Base-by-base conservation (phyloP, 2,113 vertebrate genomes). In the Coreoperca whiteheadi region DNA sequence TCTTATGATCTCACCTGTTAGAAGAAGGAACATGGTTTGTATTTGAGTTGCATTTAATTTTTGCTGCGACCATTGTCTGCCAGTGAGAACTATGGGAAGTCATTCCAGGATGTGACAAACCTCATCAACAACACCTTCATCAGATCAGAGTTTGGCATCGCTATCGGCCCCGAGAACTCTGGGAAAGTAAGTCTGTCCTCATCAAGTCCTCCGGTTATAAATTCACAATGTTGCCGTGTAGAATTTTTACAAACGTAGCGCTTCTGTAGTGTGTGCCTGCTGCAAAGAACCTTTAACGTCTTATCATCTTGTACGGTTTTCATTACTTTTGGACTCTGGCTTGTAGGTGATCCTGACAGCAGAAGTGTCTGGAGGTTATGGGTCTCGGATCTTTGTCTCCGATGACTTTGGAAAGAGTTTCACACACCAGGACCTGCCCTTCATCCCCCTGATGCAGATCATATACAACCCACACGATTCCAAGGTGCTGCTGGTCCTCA, bases 41-140 rank as follows among this genome's bases (percentile, higher is more conserved):
- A 4, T 78, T 23, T 0, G 8, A 79, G 86, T 82, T 80, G 21
- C 48, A 28, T 77, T 18, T 51, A 41, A 70, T 81, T 77, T 83
- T 77, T 59, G 4, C 39, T 74, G 14, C 14, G 43, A 54, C 41
- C n/a, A 1, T 51, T 86, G 11, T 90, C 32, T 87, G 28, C 76
- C 88, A 99, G 98, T 28, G 96, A 98, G 90, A 94, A 99, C 87
- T 99, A 98, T 5, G 98, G 98, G 54, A 98, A 98, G 90, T 95
- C 95, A 0, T 99, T 98, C 79, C 68, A 93, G 73, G 98, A 99
- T 72, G 96, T 99, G 82, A 98, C 97, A 23, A 37, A 66, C 11
- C 95, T 97, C 64, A 98, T 98, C 92, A 97, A 98, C 88, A 96
- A 96, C 90, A 98, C 97, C 61, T 98, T 97, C 89, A 98, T 99